These are phyloP conservation scores for Sebastes vulpes DNA, from an alignment of 2,797 vertebrate species.

Conservation along the genomic window DNA sequence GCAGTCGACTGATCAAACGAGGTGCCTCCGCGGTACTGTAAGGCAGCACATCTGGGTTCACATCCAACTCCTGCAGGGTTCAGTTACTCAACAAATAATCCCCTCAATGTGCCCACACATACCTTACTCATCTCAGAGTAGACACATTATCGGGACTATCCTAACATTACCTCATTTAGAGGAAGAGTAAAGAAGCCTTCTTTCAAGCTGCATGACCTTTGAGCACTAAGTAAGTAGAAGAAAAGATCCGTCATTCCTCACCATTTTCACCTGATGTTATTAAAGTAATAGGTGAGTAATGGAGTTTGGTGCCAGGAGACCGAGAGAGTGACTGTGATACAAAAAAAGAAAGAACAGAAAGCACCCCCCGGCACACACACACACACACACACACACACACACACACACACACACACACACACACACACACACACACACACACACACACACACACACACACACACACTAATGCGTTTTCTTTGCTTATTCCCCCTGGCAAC, in stretches of 20 bases:
- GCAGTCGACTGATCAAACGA: slow-evolving; percentile 24
- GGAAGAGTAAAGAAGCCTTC: background rate
- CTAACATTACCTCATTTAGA: background rate
- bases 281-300: slow-evolving; percentile 42
- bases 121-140: background rate
- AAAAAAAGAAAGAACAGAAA: background rate
- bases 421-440: background rate
- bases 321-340: background rate
- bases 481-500: background rate
- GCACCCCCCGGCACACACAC: background rate
- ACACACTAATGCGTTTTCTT: background rate
- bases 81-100: background rate
- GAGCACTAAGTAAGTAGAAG: background rate
- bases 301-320: slow-evolving; percentile 26
- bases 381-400: too few species aligned
- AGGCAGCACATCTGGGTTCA: slow-evolving; percentile 45
- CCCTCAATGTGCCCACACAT: background rate
- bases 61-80: background rate
- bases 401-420: too few species aligned
- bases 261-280: slow-evolving; percentile 33
- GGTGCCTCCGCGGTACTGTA: background rate
- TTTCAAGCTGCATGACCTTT: background rate
- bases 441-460: background rate
- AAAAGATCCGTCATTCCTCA: background rate
- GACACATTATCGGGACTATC: background rate